phyloP scores from a whole-genome alignment of 2,888 invertebrate species.

The Nemotelus pantherinus region DNA sequence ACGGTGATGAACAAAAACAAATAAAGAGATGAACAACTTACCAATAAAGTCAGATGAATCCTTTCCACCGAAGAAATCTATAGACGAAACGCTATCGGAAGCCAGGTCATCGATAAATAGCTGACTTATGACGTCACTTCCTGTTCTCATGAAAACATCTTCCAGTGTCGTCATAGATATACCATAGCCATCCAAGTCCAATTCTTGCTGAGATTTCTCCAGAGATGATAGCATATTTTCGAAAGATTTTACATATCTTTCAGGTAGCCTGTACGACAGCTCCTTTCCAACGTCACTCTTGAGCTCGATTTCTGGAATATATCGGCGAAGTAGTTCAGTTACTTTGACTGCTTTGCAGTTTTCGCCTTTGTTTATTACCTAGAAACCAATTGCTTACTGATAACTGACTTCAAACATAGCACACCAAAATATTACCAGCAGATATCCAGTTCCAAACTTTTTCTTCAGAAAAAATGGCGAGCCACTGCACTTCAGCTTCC shows the following conservation, averaged over 20 bases:
- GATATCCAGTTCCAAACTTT: constrained; percentile 88
- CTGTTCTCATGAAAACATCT: constrained; percentile 79
- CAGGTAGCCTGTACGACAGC: constrained; percentile 72
- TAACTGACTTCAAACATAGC: background rate
- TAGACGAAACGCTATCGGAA: background rate
- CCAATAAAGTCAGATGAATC: constrained; percentile 8
- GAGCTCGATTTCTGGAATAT: constrained; percentile 71
- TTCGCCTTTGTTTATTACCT: constrained; percentile 65
- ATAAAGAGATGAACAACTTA: background rate
- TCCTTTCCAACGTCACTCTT: constrained; percentile 77
- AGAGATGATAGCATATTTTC: constrained; percentile 73
- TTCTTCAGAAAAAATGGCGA: constrained; percentile 84
- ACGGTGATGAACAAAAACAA: background rate
- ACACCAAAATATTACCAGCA: constrained; percentile 66
- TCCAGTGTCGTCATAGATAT: constrained; percentile 85
- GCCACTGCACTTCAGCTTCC: constrained; percentile 82
- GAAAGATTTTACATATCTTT: constrained; percentile 70
- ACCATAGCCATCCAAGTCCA: constrained; percentile 80
- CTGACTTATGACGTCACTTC: constrained; percentile 23
- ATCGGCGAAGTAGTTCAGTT: constrained; percentile 68
- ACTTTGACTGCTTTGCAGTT: constrained; percentile 65
- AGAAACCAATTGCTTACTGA: constrained; percentile 55
- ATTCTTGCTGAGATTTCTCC: constrained; percentile 67
- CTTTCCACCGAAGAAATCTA: background rate
- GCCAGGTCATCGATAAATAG: too few species aligned